Conservation (phyloP, 2,113 vertebrate species). For the Bambusicola thoracicus region DNA sequence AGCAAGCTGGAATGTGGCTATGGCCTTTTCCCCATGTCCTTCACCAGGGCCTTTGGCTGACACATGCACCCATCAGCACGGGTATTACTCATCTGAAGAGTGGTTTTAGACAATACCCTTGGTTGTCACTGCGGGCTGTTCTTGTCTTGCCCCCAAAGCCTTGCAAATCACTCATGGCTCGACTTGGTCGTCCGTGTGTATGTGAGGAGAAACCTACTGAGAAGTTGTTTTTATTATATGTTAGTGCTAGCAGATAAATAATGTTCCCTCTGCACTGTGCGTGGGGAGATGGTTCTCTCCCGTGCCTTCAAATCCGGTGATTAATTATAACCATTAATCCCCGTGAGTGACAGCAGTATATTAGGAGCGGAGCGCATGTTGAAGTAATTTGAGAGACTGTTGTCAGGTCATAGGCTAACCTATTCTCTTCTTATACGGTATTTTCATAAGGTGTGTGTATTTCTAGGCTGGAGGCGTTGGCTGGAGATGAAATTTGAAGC, state of each 20-base stretch:
- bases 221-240: slow-evolving; percentile 55
- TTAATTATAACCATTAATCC: slow-evolving; percentile 51
- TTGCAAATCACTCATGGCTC: slow-evolving; percentile 27
- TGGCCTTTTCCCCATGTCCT: neutral
- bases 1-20: neutral
- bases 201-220: slow-evolving; percentile 36
- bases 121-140: slow-evolving; percentile 36
- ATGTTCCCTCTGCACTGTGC: neutral
- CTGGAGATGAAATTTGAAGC: neutral
- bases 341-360: slow-evolving; percentile 52
- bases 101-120: neutral
- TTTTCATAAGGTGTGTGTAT: slow-evolving; percentile 23
- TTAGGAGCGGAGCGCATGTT: slow-evolving; percentile 41
- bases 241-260: slow-evolving; percentile 52
- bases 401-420: slow-evolving; percentile 37
- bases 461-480: slow-evolving; percentile 1
- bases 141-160: slow-evolving; percentile 5
- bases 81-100: neutral
- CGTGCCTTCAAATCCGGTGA: neutral
- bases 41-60: neutral
- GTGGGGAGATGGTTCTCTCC: neutral
- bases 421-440: neutral
- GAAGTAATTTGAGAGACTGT: slow-evolving; percentile 59
- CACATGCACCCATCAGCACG: neutral
- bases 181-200: neutral